Conservation (phyloP, 2,113 vertebrate species). For the Saiga tatarica region DNA sequence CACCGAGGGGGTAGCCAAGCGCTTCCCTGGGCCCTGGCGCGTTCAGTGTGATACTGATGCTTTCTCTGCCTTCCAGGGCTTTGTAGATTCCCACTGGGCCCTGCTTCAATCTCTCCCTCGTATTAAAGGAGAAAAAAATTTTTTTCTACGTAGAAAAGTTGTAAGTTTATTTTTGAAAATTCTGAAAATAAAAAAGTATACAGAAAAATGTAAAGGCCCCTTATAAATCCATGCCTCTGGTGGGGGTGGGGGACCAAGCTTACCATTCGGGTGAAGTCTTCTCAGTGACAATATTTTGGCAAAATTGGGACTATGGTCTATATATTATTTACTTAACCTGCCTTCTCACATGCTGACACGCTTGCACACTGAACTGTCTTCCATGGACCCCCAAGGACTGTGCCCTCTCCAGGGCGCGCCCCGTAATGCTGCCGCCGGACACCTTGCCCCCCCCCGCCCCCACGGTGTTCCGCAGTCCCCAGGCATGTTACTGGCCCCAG, state of each 20-base stretch:
- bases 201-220: not conserved
- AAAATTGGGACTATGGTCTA: not conserved
- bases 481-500: not conserved
- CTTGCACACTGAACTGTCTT: not conserved
- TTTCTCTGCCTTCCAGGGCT: not conserved
- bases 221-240: not conserved
- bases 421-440: too few relatives aligned
- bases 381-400: not conserved
- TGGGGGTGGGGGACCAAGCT: too few relatives aligned
- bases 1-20: not conserved
- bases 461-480: not conserved
- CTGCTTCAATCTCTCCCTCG: not conserved
- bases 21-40: not conserved
- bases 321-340: not conserved
- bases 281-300: not conserved
- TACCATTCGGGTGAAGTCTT: not conserved
- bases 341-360: not conserved
- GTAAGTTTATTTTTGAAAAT: not conserved
- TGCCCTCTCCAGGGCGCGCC: accelerated
- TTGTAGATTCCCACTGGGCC: too few relatives aligned
- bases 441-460: not conserved
- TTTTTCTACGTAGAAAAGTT: not conserved
- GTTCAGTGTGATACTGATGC: not conserved
- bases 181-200: not conserved
- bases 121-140: not conserved